Evolutionary conservation across 2,113 vertebrate species (phyloP).

Genomic region (Myotis yumanensis): DNA sequence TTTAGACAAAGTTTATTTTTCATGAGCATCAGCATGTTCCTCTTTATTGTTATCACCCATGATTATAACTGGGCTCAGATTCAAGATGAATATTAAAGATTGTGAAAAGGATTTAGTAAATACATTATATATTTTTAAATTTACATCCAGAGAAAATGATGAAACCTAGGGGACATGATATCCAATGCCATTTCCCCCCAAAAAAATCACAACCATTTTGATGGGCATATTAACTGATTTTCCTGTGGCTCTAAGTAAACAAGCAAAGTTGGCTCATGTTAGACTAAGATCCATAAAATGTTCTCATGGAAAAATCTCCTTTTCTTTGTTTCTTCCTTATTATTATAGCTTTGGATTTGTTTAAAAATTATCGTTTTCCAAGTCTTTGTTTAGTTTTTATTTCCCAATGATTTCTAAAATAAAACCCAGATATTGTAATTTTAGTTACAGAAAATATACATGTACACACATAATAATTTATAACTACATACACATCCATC

Average conservation of each 20-base stretch:
- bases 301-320: neutral
- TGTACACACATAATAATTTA: neutral
- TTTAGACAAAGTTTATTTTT: neutral
- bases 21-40: neutral
- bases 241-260: neutral
- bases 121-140: neutral
- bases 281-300: neutral
- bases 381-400: neutral
- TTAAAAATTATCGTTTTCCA: neutral
- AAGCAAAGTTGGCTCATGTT: constrained; percentile 19
- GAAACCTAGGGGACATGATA: neutral
- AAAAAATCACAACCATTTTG: neutral
- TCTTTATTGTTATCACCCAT: neutral
- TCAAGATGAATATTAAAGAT: constrained; percentile 35
- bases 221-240: neutral
- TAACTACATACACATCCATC: neutral
- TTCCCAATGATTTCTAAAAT: neutral
- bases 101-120: constrained; percentile 4
- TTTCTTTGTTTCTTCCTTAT: neutral
- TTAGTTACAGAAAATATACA: neutral
- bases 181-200: neutral
- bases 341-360: neutral
- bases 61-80: neutral
- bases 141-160: neutral
- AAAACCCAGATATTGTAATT: neutral